These are phyloP conservation scores for Lycaena phlaeas DNA, from an alignment of 2,888 invertebrate genomes.

Conservation along the genomic window DNA sequence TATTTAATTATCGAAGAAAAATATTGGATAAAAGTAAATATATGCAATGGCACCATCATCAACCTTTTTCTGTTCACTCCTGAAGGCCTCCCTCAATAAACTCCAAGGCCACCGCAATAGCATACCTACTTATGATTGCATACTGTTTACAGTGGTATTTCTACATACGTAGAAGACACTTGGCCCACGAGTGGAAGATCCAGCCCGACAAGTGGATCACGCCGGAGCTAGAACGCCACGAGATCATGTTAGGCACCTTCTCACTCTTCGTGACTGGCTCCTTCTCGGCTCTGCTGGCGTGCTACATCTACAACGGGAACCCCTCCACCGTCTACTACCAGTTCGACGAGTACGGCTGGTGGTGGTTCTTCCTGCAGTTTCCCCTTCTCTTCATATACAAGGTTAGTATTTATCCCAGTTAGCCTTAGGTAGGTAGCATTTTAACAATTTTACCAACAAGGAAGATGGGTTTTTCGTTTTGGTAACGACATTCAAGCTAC, in stretches of 20 bases:
- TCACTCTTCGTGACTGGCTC: conserved; percentile 71
- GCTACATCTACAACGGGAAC: conserved; percentile 79
- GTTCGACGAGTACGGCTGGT: conserved; percentile 75
- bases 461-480: too few species aligned
- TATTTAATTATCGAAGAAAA: too few species aligned
- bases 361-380: conserved; percentile 77
- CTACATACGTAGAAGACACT: conserved; percentile 75
- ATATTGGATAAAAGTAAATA: too few species aligned
- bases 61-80: too few species aligned
- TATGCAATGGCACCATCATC: too few species aligned
- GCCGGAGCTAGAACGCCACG: conserved; percentile 78
- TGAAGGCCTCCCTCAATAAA: too few species aligned
- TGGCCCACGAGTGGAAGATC: conserved; percentile 80
- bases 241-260: conserved; percentile 75
- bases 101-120: too few species aligned
- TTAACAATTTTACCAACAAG: too few species aligned
- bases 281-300: conserved; percentile 74
- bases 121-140: too few species aligned
- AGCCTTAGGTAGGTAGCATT: too few species aligned
- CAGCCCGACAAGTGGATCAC: conserved; percentile 80
- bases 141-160: conserved; percentile 80
- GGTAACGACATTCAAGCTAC: too few species aligned
- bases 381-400: conserved; percentile 76
- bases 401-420: conserved; percentile 57
- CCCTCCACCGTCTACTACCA: conserved; percentile 77